Percentiles rank a stretch among this genome's conserved stretches.
These are phyloP conservation scores for Lasioglossum marginatum DNA, from an alignment of 2,888 invertebrate species.

Conservation along the genomic window DNA sequence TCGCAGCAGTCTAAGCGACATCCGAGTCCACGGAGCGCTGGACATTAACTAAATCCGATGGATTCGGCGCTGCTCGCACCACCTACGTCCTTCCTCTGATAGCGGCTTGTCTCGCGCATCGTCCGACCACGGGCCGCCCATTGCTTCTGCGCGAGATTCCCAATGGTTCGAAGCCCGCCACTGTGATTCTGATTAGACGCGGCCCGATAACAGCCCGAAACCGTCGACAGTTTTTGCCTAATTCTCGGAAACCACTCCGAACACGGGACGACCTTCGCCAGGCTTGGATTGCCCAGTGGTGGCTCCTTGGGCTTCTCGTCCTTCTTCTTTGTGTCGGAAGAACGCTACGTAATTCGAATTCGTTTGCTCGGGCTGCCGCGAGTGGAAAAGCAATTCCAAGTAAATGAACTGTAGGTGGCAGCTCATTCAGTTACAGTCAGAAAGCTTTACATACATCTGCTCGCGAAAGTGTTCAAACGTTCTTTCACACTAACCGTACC, in stretches of 20 bases:
- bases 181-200: conserved; percentile 24
- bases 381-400: background rate
- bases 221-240: background rate
- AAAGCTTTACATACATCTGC: background rate
- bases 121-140: conserved; percentile 42
- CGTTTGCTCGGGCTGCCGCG: background rate
- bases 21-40: conserved; percentile 72
- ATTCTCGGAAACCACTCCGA: background rate
- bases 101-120: conserved; percentile 48
- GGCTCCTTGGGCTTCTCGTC: background rate
- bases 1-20: conserved; percentile 26
- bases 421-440: background rate
- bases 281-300: background rate
- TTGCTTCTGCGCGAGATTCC: conserved; percentile 64
- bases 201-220: conserved; percentile 30
- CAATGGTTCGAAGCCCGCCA: conserved; percentile 26
- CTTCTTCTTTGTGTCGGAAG: background rate
- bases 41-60: conserved; percentile 77
- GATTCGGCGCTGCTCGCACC: conserved; percentile 52
- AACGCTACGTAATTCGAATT: background rate
- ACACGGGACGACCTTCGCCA: background rate
- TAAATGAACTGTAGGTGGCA: background rate
- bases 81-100: conserved; percentile 54
- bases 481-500: background rate
- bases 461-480: background rate